Evolutionary conservation across 2,888 invertebrate species (phyloP).

Genomic region (Ypsolopha sequella): DNA sequence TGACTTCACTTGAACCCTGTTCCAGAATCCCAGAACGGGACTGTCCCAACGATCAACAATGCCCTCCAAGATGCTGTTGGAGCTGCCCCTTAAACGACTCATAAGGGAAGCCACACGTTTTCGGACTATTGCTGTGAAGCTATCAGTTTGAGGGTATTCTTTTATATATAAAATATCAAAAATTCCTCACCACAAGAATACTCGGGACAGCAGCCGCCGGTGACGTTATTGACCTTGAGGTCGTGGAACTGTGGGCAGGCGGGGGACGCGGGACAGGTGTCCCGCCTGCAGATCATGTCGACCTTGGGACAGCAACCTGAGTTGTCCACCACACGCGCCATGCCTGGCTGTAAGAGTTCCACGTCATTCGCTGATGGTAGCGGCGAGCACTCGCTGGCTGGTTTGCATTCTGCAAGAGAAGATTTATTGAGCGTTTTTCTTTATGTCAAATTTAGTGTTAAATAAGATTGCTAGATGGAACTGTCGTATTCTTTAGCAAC

Average conservation of each 20-base stretch:
- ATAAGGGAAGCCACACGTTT: too few species aligned
- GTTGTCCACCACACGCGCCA: conserved; percentile 66
- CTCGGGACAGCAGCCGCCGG: conserved; percentile 74
- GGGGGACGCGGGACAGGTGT: conserved; percentile 73
- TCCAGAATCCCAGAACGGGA: too few species aligned
- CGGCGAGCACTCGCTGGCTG: conserved; percentile 75
- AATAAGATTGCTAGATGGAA: too few species aligned
- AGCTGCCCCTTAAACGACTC: too few species aligned
- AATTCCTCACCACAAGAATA: conserved; percentile 73
- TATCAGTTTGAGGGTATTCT: too few species aligned
- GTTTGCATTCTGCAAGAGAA: conserved; percentile 75
- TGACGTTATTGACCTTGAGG: conserved; percentile 28
- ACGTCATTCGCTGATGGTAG: conserved; percentile 46
- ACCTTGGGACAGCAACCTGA: conserved; percentile 76
- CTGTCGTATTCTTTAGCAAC: too few species aligned
- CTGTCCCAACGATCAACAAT: too few species aligned
- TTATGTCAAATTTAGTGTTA: background rate
- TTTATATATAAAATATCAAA: too few species aligned
- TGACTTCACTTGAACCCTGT: too few species aligned
- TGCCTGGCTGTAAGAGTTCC: conserved; percentile 72
- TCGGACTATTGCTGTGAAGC: too few species aligned
- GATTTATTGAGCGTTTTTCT: too few species aligned
- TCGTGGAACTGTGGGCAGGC: conserved; percentile 72
- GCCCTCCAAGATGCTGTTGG: too few species aligned
- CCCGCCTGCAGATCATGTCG: conserved; percentile 70